A percentile compares a stretch with the other conserved stretches of the same genome.
Conservation (phyloP, 2,797 vertebrate species). For the Phrynocephalus guinanensis region DNA sequence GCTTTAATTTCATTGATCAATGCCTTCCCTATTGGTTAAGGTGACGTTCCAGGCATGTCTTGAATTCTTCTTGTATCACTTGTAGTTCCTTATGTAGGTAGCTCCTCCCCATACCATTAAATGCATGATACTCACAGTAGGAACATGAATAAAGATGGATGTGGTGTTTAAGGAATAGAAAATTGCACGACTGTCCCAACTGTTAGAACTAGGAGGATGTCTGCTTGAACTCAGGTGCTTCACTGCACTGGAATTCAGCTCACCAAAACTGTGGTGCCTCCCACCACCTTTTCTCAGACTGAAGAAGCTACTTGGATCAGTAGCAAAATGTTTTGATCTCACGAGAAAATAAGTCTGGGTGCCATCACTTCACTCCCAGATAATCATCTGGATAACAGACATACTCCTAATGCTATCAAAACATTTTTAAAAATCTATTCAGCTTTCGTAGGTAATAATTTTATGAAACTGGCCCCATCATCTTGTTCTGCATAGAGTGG, state of each 20-base stretch:
- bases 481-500: background rate
- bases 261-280: no score
- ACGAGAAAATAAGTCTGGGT: no score
- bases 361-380: no score
- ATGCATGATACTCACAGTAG: background rate
- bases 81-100: no score
- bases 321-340: no score
- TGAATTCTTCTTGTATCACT: background rate
- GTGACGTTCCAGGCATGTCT: background rate
- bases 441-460: background rate
- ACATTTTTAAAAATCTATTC: background rate
- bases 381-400: no score
- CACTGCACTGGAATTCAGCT: background rate
- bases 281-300: no score
- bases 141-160: background rate
- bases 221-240: conserved; percentile 7
- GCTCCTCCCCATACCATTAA: background rate
- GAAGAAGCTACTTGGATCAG: no score
- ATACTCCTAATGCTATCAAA: no score
- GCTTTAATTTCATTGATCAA: background rate
- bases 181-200: background rate
- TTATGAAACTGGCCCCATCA: background rate
- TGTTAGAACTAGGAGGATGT: background rate
- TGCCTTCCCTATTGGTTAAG: background rate
- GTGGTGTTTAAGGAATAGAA: background rate